Conservation (phyloP, 2,888 invertebrate genomes). For the Calliopum simillimum region DNA sequence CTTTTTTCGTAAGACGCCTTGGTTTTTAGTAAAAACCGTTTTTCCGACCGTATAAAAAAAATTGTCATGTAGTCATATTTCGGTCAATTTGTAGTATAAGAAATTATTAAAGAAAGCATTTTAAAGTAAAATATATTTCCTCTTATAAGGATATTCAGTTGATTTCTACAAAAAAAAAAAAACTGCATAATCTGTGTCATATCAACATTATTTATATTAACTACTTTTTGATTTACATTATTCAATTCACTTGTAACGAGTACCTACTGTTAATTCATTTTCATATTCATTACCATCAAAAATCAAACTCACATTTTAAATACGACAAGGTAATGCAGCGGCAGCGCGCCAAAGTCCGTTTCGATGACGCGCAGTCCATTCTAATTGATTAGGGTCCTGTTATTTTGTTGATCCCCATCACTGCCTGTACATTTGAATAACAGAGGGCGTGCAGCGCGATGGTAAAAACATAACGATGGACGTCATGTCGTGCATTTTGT, state of each 20-base stretch:
- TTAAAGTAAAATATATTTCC: too few species aligned
- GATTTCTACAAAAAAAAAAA: too few species aligned
- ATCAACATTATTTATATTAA: too few species aligned
- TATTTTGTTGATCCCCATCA: background rate
- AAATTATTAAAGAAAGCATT: too few species aligned
- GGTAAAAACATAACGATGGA: background rate
- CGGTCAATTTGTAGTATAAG: too few species aligned
- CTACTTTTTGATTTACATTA: too few species aligned
- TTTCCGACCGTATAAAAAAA: too few species aligned
- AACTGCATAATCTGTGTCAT: too few species aligned
- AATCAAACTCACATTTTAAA: slow-evolving; percentile 20
- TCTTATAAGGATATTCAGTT: too few species aligned
- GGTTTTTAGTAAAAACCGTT: too few species aligned
- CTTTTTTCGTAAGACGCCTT: too few species aligned
- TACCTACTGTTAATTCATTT: slow-evolving; percentile 16
- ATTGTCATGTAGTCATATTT: too few species aligned
- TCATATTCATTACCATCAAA: slow-evolving; percentile 16
- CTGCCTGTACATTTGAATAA: background rate
- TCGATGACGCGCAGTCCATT: slow-evolving; percentile 9
- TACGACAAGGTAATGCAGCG: background rate
- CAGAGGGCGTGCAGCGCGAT: background rate
- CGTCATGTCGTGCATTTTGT: slow-evolving; percentile 20
- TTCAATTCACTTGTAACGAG: background rate
- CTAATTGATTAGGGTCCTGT: slow-evolving; percentile 55
- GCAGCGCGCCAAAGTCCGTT: slow-evolving; percentile 3